phyloP scores from a whole-genome alignment of 2,797 vertebrate genomes.

The Sphenodon punctatus region DNA sequence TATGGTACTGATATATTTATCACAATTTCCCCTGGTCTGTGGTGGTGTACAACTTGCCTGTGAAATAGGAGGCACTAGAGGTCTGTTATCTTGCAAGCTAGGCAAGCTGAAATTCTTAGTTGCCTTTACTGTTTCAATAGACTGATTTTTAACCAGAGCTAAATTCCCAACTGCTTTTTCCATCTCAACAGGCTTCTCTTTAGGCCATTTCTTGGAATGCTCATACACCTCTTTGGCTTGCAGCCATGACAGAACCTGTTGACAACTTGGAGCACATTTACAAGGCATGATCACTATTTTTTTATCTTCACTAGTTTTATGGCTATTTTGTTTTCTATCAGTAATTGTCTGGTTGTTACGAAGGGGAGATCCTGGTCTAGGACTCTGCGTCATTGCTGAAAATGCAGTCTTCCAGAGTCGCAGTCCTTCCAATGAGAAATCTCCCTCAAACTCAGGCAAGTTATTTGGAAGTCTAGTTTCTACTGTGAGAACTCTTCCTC shows the following conservation, averaged over 20 bases:
- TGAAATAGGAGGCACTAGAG: conserved; percentile 65
- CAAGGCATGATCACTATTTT: conserved; percentile 94
- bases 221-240: conserved; percentile 92
- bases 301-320: conserved; percentile 80
- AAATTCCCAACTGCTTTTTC: conserved; percentile 61
- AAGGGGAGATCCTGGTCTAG: conserved; percentile 77
- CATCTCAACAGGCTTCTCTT: conserved; percentile 64
- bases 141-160: conserved; percentile 61
- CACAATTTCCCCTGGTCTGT: conserved; percentile 67
- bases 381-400: conserved; percentile 89
- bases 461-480: conserved; percentile 88
- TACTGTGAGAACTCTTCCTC: conserved; percentile 88
- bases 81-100: conserved; percentile 62
- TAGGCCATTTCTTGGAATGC: conserved; percentile 80
- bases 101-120: conserved; percentile 58
- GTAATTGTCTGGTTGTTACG: conserved; percentile 63
- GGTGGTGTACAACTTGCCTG: conserved; percentile 45
- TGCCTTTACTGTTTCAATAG: conserved; percentile 63
- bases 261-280: conserved; percentile 89
- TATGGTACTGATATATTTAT: conserved; percentile 66
- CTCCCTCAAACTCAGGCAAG: conserved; percentile 90
- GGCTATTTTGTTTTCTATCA: conserved; percentile 65
- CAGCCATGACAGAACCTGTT: conserved; percentile 91
- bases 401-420: conserved; percentile 95
- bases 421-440: conserved; percentile 91